phyloP scores from a whole-genome alignment of 1,140 invertebrate species.

The Callitettix versicolor region DNA sequence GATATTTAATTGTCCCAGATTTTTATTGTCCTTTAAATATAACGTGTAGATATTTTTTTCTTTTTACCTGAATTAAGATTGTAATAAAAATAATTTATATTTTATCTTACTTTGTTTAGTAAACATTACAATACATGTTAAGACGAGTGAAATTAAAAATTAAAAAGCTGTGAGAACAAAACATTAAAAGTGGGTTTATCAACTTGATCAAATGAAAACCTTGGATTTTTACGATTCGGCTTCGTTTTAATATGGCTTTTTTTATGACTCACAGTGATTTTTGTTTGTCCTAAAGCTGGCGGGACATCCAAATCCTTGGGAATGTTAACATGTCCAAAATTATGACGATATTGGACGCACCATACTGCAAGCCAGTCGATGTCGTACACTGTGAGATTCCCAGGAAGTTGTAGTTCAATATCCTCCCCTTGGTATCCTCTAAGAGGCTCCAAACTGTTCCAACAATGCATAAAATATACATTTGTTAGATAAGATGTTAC shows the following conservation, averaged over 20 bases:
- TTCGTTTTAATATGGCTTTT: constrained; percentile 2
- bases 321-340: constrained; percentile 82
- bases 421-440: constrained; percentile 79
- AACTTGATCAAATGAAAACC: background rate
- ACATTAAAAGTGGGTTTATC: background rate
- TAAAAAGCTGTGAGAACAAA: too few relatives aligned
- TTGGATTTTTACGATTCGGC: background rate
- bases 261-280: constrained; percentile 60
- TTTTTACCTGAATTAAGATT: too few relatives aligned
- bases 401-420: constrained; percentile 78
- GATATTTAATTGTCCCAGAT: too few relatives aligned
- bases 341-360: constrained; percentile 75
- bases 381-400: constrained; percentile 75
- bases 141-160: too few relatives aligned
- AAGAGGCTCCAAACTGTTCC: constrained; percentile 56
- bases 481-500: too few relatives aligned
- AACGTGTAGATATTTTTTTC: too few relatives aligned
- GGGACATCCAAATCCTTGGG: constrained; percentile 82
- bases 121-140: too few relatives aligned
- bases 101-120: too few relatives aligned
- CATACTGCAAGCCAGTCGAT: constrained; percentile 88
- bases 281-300: constrained; percentile 76
- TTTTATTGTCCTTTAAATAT: too few relatives aligned
- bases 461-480: constrained; percentile 15
- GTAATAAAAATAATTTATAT: too few relatives aligned